Evolutionary conservation across 2,888 invertebrate genomes (phyloP), one percentile per base, ranked within the genome.

Genomic region (Hipparchia semele): DNA sequence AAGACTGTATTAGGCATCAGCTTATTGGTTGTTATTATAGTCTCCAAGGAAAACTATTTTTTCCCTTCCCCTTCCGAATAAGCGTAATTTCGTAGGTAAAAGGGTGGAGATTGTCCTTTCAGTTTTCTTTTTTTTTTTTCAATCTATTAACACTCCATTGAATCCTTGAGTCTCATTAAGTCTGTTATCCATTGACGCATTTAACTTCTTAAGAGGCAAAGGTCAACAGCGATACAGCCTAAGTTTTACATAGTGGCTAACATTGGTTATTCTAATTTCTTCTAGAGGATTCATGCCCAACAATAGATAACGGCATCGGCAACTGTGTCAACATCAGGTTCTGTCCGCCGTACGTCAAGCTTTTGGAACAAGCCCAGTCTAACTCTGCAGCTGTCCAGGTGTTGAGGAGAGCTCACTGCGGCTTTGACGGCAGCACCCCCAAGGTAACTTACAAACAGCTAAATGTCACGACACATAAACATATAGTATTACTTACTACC

Each of bases 321-420:
- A 80, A 78, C 59, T 97, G 97, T 80, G 83, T 95, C 12, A 87
- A 87, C 61, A 90, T 96, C 45, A 86, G 86, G 71, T 75, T 80
- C 0, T 97, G 96, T 80, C 82, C 86, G 6, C 83, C 86, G 0
- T 90, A 96, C 73, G 65, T 95, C 46, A 80, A 84, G 2, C 73
- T 96, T 7, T 74, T 88, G 49, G 84, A 88, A 76, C 86, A 89
- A 7, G 87, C 94, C 69, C 86, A 90, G 13, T 79, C 82, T 33
- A 88, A 91, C 73, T 92, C 94, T 0, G 87, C 87, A 0, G 92
- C 94, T 0, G 91, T 94, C 0, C 84, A 87, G 65, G 87, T 94
- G 74, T 86, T 98, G 68, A 91, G 96, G 71, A 92, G 92, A 65
- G 96, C 96, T 0, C 94, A 96, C 13, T 98, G 98, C 81, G 96